A percentile compares a stretch with the other conserved stretches of the same genome.
Conservation (phyloP, 2,113 vertebrate species). For the Uria aalge region DNA sequence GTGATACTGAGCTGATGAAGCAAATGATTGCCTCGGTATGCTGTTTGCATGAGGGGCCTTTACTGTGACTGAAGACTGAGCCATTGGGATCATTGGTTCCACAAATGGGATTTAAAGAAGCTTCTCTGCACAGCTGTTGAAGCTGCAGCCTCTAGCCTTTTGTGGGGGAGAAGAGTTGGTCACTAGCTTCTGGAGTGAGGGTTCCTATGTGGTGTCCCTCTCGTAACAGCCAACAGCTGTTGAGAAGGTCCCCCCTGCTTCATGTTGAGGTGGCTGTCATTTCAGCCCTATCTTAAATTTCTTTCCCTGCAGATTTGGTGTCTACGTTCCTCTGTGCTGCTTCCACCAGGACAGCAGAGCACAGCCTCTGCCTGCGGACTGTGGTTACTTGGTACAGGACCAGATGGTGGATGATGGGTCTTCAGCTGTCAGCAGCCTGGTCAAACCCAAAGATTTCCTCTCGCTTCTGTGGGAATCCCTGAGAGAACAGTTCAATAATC, state of each 20-base stretch:
- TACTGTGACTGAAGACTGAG: background rate
- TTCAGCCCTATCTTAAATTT: background rate
- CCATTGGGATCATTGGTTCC: background rate
- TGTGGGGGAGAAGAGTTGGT: background rate
- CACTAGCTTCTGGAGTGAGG: background rate
- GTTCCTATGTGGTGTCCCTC: background rate
- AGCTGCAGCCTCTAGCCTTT: background rate
- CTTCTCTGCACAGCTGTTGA: background rate
- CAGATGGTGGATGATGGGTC: slow-evolving; percentile 78
- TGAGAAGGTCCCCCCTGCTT: background rate
- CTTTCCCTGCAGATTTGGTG: slow-evolving; percentile 83
- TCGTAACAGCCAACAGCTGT: background rate
- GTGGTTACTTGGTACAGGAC: slow-evolving; percentile 84
- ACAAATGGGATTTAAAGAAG: background rate
- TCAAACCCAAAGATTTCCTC: slow-evolving; percentile 91
- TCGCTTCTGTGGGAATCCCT: slow-evolving; percentile 90
- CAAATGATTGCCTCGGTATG: background rate
- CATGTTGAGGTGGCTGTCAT: background rate
- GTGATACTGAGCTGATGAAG: background rate
- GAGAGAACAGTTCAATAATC: slow-evolving; percentile 90
- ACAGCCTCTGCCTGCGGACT: slow-evolving; percentile 81
- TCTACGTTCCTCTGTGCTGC: slow-evolving; percentile 96
- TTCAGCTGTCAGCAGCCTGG: slow-evolving; percentile 76
- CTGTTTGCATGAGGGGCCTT: background rate
- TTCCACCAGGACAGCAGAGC: slow-evolving; percentile 93